phyloP scores from a whole-genome alignment of 2,888 invertebrate genomes.

The Drosophila mayaguana region DNA sequence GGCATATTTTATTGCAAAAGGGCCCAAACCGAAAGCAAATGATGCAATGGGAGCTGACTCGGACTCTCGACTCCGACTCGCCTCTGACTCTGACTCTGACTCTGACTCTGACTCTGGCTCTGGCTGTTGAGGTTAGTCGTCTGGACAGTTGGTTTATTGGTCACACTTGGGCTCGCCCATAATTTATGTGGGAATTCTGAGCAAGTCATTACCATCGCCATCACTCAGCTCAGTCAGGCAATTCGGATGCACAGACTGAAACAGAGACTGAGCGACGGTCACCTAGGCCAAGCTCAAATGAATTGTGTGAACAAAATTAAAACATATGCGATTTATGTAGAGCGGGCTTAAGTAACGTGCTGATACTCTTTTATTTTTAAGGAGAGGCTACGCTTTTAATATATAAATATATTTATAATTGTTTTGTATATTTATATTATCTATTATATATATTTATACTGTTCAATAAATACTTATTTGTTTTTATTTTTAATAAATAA shows the following conservation, averaged over 20 bases:
- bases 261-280: constrained; percentile 37
- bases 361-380: constrained; percentile 23
- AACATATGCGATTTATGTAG: constrained; percentile 47
- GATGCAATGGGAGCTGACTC: constrained; percentile 31
- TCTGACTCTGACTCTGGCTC: constrained; percentile 1
- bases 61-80: neutral
- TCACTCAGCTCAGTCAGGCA: constrained; percentile 66
- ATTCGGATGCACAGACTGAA: constrained; percentile 39
- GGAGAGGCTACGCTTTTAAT: neutral
- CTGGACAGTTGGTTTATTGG: constrained; percentile 82
- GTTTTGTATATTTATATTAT: too few species aligned
- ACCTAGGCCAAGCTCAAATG: constrained; percentile 70
- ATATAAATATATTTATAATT: neutral
- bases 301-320: constrained; percentile 78
- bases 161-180: constrained; percentile 84
- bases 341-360: constrained; percentile 6
- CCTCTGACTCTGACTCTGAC: neutral
- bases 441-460: too few species aligned
- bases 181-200: constrained; percentile 82
- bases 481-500: too few species aligned
- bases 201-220: constrained; percentile 74
- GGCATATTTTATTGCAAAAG: constrained; percentile 83
- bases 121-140: constrained; percentile 50
- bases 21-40: constrained; percentile 30
- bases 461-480: too few species aligned